phyloP scores from a whole-genome alignment of 2,888 invertebrate genomes.

The Leptarthrus brevirostris region DNA sequence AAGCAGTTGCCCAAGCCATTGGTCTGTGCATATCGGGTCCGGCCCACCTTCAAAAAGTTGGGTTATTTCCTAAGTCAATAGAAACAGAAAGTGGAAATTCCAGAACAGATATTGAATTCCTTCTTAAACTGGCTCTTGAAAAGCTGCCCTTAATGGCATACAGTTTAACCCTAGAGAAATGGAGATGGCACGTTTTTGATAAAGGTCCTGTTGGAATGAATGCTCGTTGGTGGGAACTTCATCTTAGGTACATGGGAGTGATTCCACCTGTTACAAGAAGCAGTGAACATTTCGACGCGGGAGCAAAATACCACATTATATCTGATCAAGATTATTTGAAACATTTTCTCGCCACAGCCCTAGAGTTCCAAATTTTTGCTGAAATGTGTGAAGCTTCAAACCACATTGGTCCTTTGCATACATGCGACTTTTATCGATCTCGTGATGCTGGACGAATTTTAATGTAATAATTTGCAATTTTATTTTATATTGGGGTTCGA shows the following conservation, averaged over 20 bases:
- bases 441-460: conserved; percentile 81
- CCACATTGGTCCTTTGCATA: conserved; percentile 79
- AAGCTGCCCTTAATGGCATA: conserved; percentile 84
- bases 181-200: conserved; percentile 84
- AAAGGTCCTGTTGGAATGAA: conserved; percentile 80
- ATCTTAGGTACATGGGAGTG: conserved; percentile 79
- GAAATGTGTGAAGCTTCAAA: conserved; percentile 80
- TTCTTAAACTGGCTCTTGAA: conserved; percentile 82
- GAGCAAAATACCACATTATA: conserved; percentile 84
- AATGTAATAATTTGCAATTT: conserved; percentile 68
- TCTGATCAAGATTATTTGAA: conserved; percentile 79
- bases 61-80: conserved; percentile 75
- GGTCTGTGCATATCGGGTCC: conserved; percentile 82
- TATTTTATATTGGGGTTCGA: too few species aligned
- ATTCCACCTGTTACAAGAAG: conserved; percentile 76
- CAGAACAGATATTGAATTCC: conserved; percentile 63
- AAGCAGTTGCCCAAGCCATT: conserved; percentile 85
- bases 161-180: conserved; percentile 84
- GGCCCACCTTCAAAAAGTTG: conserved; percentile 78
- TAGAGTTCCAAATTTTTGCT: conserved; percentile 89
- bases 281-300: conserved; percentile 85
- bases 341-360: conserved; percentile 83
- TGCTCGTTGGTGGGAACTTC: conserved; percentile 80
- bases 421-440: conserved; percentile 84
- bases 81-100: conserved; percentile 55